These are phyloP conservation scores for Lutjanus argentimaculatus DNA, from an alignment of 2,797 vertebrate genomes.

Conservation along the genomic window DNA sequence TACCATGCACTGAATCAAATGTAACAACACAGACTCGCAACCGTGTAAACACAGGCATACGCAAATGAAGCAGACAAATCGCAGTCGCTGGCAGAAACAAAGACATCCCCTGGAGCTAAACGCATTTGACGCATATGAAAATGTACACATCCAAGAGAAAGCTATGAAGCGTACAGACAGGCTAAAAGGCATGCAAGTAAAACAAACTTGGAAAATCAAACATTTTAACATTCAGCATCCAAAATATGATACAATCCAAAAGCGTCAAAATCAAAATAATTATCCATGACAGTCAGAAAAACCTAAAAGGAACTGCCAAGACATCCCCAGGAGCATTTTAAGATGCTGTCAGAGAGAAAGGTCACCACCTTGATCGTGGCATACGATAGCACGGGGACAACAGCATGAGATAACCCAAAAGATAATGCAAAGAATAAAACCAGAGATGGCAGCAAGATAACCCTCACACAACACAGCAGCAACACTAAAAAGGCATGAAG, in stretches of 20 bases:
- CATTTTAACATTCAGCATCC: slow-evolving; percentile 20
- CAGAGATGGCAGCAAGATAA: slow-evolving; percentile 64
- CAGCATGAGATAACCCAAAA: slow-evolving; percentile 45
- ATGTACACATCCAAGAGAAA: slow-evolving; percentile 33
- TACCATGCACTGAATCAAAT: slow-evolving; percentile 66
- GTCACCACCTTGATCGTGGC: slow-evolving; percentile 68
- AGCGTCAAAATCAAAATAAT: slow-evolving; percentile 23
- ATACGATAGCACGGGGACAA: slow-evolving; percentile 62
- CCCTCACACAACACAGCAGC: slow-evolving; percentile 43
- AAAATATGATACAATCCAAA: slow-evolving; percentile 1
- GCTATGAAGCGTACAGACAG: slow-evolving; percentile 4
- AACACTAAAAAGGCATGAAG: slow-evolving; percentile 37
- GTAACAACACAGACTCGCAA: slow-evolving; percentile 63
- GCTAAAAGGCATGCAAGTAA: slow-evolving; percentile 18
- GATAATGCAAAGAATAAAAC: slow-evolving; percentile 77
- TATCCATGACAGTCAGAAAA: slow-evolving; percentile 2
- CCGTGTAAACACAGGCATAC: slow-evolving; percentile 69
- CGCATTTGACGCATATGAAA: slow-evolving; percentile 53
- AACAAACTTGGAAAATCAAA: slow-evolving; percentile 39
- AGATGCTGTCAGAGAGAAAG: slow-evolving; percentile 58
- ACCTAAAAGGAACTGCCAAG: slow-evolving; percentile 13
- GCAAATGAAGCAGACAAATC: slow-evolving; percentile 64
- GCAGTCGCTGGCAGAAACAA: slow-evolving; percentile 59
- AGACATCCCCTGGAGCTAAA: slow-evolving; percentile 52
- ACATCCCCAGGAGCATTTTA: slow-evolving; percentile 40